Conservation (phyloP, 2,797 vertebrate genomes). For the Ambastaia sidthimunki region DNA sequence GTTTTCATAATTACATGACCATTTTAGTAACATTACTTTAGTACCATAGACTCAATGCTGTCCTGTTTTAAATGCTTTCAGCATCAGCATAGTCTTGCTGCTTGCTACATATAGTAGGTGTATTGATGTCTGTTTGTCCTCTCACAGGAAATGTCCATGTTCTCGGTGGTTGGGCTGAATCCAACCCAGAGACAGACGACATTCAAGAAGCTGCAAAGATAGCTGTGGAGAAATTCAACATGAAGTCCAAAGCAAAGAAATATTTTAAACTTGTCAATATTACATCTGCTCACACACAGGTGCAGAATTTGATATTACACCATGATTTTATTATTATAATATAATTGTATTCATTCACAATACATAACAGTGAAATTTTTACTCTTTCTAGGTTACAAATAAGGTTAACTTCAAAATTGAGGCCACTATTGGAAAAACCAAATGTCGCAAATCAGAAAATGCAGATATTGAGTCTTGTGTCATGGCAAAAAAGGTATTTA, state of each 20-base stretch:
- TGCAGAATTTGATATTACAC: not conserved
- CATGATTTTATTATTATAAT: too few relatives aligned
- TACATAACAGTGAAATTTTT: not conserved
- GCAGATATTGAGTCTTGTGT: conserved; percentile 50
- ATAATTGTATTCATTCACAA: not conserved
- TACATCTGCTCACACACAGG: conserved; percentile 61
- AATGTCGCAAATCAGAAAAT: conserved; percentile 57
- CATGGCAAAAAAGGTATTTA: conserved; percentile 56
- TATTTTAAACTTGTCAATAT: conserved; percentile 61
- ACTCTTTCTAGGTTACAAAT: conserved; percentile 61
- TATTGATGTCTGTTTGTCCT: not conserved
- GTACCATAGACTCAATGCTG: not conserved
- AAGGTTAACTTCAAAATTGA: conserved; percentile 55
- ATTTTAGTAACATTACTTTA: not conserved
- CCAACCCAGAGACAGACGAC: conserved; percentile 26
- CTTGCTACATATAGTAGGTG: not conserved
- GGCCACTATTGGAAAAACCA: conserved; percentile 59
- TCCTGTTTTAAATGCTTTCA: not conserved
- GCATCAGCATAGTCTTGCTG: not conserved
- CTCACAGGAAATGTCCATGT: conserved; percentile 39
- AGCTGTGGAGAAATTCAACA: conserved; percentile 60
- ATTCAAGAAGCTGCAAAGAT: conserved; percentile 50
- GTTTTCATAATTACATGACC: not conserved
- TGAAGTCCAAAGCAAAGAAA: conserved; percentile 54
- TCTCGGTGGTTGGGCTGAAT: conserved; percentile 48